Conservation (phyloP, 2,888 invertebrate species). For the Drosophila longiperda region DNA sequence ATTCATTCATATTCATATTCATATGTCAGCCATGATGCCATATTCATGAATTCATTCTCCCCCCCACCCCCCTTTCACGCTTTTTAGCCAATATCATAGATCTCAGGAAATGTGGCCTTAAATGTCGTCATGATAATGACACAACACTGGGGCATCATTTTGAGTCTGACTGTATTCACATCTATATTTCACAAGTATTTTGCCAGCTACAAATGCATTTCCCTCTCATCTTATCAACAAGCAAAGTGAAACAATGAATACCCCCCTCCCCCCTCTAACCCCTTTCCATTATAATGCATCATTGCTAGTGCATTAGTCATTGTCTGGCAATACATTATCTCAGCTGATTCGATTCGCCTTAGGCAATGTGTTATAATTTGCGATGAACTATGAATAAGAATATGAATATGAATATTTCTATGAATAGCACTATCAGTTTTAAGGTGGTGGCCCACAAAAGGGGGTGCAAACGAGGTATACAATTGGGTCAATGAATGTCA, state of each 20-base stretch:
- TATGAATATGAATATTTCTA: background rate
- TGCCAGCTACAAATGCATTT: background rate
- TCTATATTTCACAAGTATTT: background rate
- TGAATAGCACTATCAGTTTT: background rate
- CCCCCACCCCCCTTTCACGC: background rate
- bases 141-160: background rate
- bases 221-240: slow-evolving; percentile 1
- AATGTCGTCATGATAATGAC: slow-evolving; percentile 42
- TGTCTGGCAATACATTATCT: background rate
- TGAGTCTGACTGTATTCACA: background rate
- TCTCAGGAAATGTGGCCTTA: slow-evolving; percentile 10
- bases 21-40: slow-evolving; percentile 43
- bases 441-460: background rate
- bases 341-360: background rate
- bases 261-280: background rate
- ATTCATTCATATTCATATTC: slow-evolving; percentile 28
- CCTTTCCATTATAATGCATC: background rate
- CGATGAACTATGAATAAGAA: background rate
- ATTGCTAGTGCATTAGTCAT: background rate
- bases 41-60: slow-evolving; percentile 46
- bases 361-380: background rate
- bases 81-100: background rate
- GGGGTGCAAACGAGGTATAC: background rate
- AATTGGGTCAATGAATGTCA: background rate
- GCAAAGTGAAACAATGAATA: background rate